Percentiles rank a stretch among this genome's conserved stretches.
These are phyloP conservation scores for Champsocephalus gunnari DNA, from an alignment of 2,797 vertebrate species.

Conservation along the genomic window DNA sequence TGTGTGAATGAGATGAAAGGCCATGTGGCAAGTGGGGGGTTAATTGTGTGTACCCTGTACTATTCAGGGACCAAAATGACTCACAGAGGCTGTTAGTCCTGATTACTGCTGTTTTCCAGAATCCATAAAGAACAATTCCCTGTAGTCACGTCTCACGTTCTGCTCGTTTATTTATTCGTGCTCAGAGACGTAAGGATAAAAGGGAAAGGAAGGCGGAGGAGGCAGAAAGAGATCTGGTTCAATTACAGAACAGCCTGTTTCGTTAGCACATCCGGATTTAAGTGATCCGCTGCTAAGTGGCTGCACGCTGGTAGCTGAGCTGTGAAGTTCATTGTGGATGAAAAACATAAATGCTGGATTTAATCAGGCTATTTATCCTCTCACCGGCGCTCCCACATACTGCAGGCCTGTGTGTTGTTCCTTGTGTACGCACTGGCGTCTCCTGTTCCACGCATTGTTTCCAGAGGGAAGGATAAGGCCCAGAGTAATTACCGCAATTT, in stretches of 20 bases:
- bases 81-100: conserved; percentile 65
- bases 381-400: conserved; percentile 52
- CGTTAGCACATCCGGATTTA: conserved; percentile 72
- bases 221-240: conserved; percentile 64
- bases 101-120: conserved; percentile 77
- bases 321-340: conserved; percentile 67
- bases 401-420: conserved; percentile 52
- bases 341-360: conserved; percentile 77
- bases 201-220: conserved; percentile 47
- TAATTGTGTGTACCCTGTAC: conserved; percentile 55
- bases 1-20: conserved; percentile 45
- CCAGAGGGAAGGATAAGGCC: conserved; percentile 75
- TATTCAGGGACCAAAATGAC: conserved; percentile 68
- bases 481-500: conserved; percentile 84
- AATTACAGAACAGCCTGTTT: conserved; percentile 65
- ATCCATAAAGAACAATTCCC: conserved; percentile 75
- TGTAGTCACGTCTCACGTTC: conserved; percentile 75
- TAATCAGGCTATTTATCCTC: conserved; percentile 76
- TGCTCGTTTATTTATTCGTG: conserved; percentile 78
- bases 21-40: conserved; percentile 44
- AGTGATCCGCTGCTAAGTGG: conserved; percentile 61
- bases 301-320: conserved; percentile 64
- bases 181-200: conserved; percentile 65
- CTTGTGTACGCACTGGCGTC: conserved; percentile 67
- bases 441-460: conserved; percentile 82